Conservation (phyloP, 2,888 invertebrate genomes). For the Balanococcus diminutus region DNA sequence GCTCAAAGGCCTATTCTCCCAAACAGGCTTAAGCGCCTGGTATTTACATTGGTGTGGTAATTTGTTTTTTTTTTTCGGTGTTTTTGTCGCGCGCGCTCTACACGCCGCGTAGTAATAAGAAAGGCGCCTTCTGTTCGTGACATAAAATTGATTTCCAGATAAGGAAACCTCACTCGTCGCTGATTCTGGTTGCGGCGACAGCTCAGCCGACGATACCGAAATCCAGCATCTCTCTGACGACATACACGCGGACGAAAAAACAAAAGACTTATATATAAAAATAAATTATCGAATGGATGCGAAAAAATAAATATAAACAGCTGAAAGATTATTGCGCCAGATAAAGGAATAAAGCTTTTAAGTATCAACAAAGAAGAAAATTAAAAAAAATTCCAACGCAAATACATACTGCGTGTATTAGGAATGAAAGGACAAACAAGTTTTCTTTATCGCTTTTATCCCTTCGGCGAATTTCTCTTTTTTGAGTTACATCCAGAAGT, state of each 20-base stretch:
- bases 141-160: slow-evolving; percentile 43
- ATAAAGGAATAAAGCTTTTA: slow-evolving; percentile 47
- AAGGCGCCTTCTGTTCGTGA: slow-evolving; percentile 47
- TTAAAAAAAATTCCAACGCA: slow-evolving; percentile 45
- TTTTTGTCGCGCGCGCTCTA: slow-evolving; percentile 7
- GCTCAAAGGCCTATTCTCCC: not conserved
- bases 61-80: not conserved
- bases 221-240: not conserved
- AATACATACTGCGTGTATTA: slow-evolving; percentile 16
- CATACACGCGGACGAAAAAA: not conserved
- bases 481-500: slow-evolving; percentile 24
- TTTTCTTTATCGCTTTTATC: slow-evolving; percentile 31
- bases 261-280: not conserved
- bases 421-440: slow-evolving; percentile 35
- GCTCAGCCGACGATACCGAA: slow-evolving; percentile 1
- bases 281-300: slow-evolving; percentile 38
- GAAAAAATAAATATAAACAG: slow-evolving; percentile 39
- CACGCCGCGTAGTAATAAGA: slow-evolving; percentile 22
- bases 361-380: slow-evolving; percentile 41
- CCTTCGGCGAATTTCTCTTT: not conserved
- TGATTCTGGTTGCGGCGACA: too few species aligned
- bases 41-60: not conserved
- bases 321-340: slow-evolving; percentile 30
- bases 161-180: not conserved
- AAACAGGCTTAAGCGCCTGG: not conserved